Percentiles rank a stretch among this genome's conserved stretches.
Conservation (phyloP, 2,113 vertebrate species). For the Jaculus jaculus region DNA sequence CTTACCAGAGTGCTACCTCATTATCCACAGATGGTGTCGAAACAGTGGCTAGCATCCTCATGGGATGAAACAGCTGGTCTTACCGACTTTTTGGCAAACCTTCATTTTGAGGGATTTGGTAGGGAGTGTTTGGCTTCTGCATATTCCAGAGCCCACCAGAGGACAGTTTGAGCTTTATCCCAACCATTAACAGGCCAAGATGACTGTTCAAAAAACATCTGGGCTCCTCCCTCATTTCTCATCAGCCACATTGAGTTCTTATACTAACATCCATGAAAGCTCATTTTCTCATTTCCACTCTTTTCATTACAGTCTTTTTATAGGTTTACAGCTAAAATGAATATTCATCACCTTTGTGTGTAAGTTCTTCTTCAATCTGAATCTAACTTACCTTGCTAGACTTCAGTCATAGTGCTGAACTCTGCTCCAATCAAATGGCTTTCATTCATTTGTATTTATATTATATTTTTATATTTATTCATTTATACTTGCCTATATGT, state of each 20-base stretch:
- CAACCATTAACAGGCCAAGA: conserved; percentile 31
- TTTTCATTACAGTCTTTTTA: neutral
- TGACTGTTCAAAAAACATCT: neutral
- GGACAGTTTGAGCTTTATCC: neutral
- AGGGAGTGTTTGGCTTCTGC: neutral
- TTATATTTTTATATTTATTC: too few relatives aligned
- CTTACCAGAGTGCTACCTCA: conserved; percentile 39
- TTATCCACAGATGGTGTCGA: conserved; percentile 65
- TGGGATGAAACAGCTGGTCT: conserved; percentile 47
- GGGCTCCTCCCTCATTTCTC: neutral
- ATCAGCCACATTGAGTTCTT: neutral
- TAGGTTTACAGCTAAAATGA: neutral
- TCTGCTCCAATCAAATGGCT: neutral
- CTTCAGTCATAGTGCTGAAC: neutral
- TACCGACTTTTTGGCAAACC: conserved; percentile 39
- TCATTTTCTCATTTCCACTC: conserved; percentile 6
- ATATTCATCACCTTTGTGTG: neutral
- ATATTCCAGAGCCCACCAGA: neutral
- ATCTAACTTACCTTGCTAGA: conserved; percentile 45
- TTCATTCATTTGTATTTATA: neutral
- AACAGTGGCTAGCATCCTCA: neutral
- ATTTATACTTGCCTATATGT: neutral
- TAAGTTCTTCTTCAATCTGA: neutral
- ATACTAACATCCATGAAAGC: neutral
- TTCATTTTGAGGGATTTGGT: conserved; percentile 41